Percentiles rank a stretch among this genome's conserved stretches.
These are phyloP conservation scores for Trilocha varians DNA, from an alignment of 2,888 invertebrate genomes.

Conservation along the genomic window DNA sequence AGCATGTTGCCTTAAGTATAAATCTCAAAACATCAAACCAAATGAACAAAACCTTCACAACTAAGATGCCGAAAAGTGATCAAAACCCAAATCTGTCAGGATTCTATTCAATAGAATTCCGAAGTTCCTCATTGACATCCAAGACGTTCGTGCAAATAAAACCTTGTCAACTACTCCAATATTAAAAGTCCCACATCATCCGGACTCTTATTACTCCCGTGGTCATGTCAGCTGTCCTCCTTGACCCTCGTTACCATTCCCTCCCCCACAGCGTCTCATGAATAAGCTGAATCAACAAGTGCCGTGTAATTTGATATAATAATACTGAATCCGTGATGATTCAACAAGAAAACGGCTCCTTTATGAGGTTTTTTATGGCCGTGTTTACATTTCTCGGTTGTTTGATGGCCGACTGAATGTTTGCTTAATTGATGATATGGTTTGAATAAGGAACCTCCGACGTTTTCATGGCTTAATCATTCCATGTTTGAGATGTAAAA, in stretches of 20 bases:
- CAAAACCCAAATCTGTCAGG: not conserved
- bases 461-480: not conserved
- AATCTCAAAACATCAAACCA: too few species aligned
- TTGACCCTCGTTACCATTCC: conserved; percentile 40
- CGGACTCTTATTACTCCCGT: conserved; percentile 29
- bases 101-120: not conserved
- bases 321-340: conserved; percentile 8
- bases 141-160: conserved; percentile 8
- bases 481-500: not conserved
- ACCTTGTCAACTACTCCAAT: conserved; percentile 32
- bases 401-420: conserved; percentile 1
- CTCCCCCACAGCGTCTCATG: conserved; percentile 12
- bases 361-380: conserved; percentile 5
- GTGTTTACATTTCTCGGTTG: conserved; percentile 1
- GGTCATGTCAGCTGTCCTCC: conserved; percentile 45
- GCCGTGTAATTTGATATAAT: conserved; percentile 27
- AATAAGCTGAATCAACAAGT: conserved; percentile 41
- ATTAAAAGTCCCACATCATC: conserved; percentile 53
- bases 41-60: too few species aligned
- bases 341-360: conserved; percentile 3
- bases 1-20: too few species aligned
- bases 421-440: conserved; percentile 3
- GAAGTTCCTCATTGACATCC: not conserved
- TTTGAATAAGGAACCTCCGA: not conserved
- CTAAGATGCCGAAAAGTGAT: too few species aligned